Evolutionary conservation across 2,113 vertebrate genomes (phyloP), one percentile per base, ranked within the genome.

Genomic region (Thymallus thymallus): DNA sequence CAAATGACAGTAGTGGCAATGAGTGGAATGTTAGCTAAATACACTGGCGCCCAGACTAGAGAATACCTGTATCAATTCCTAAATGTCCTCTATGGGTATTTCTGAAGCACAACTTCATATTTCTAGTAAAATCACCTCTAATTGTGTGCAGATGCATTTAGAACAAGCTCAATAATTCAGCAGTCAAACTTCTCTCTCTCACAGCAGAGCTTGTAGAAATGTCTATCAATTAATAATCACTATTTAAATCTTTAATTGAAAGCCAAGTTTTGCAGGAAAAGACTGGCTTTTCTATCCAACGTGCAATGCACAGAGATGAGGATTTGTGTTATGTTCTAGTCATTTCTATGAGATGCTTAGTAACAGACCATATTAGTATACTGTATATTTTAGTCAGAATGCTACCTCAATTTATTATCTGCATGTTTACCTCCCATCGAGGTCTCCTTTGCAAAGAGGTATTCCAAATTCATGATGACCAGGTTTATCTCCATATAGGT

Each of bases 71-170:
- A 41, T 41, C n/a, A 61, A 24, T 10, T 22, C 35, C 23, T 12
- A 18, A 16, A 24, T 29, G 5, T n/a, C 24, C 24, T 41, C 35
- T 41, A 41, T 63, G 16, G 26, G 62, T 64, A 29, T 24, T 24
- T 26, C 61, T 63, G 22, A 35, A 13, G 29, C 13, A 30, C 62
- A 73, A 89, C 83, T 41, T 41, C 35, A 69, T 80, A 85, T 85
- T 87, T 90, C 82, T 81, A 74, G 81, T 82, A 77, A 88, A 41
- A 41, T 41, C 35, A 7, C 9, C 35, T 41, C 35, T 41, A 41
- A 41, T 41, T 85, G 84, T 79, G 69, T 85, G 83, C 88, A 87
- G 88, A 84, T 88, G 89, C 88, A 90, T 92, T 91, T 91, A 91
- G 90, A 84, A 71, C 76, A 41, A 71, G 35, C 76, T 92, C 78